Evolutionary conservation across 2,113 vertebrate genomes (phyloP), one percentile per base, ranked within the genome.

Genomic region (Muntiacus muntjak): DNA sequence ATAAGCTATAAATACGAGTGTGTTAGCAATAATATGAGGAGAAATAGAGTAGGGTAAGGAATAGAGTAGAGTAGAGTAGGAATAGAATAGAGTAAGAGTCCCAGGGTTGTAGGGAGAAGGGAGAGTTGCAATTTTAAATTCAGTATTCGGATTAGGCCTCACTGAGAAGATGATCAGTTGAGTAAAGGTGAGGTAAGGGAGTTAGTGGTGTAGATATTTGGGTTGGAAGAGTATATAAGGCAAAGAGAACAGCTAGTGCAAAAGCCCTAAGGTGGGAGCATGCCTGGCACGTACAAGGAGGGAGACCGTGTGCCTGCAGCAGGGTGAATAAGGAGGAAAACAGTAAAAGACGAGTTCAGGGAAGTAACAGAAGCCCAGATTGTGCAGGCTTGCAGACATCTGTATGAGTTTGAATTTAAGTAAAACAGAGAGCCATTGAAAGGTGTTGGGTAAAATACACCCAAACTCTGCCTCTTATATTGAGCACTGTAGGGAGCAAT

Each of bases 161-260:
- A 82, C 0, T 88, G 57, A 95, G 12, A 74, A 91, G 16, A 30
- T 74, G 52, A 84, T 71, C 9, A 62, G 13, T 7, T 62, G 57
- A 92, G 23, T 87, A 92, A 97, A 96, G 47, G 62, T 89, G 26
- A 96, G 55, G 64, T 43, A 50, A 93, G 8, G 21, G 33, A 91
- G 52, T 83, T 52, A 93, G 28, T 2, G 15, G 64, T 43, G 33
- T 30, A 83, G 76, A 50, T 93, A 79, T 84, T 67, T 71, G 64
- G 9, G 54, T 5, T 83, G 76, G 55, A 84, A 62, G 36, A 79
- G 13, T 52, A 40, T 6, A 62, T 3, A 81, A 86, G 76, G 40
- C 25, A 74, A 93, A 85, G 28, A 52, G 16, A 85, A 78, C 0
- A 40, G 52, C 21, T 40, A 93, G 81, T 30, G 26, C 45, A 90